Conservation (phyloP, 2,888 invertebrate species). For the Hydroisotoma schaefferi region DNA sequence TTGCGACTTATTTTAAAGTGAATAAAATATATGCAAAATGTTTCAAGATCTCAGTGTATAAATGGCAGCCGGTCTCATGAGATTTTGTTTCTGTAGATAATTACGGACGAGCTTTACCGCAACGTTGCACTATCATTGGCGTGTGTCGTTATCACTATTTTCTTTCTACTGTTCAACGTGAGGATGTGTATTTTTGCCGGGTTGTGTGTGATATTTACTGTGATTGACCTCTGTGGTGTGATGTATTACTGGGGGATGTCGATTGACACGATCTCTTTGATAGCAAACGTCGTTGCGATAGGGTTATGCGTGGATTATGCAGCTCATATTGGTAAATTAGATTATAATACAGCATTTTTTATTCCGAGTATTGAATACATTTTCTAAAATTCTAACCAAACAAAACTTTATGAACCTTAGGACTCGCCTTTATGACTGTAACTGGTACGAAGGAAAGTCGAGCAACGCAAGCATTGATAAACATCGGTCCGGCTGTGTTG, state of each 20-base stretch:
- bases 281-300: conserved; percentile 72
- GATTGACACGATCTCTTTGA: conserved; percentile 74
- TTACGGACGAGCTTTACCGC: conserved; percentile 68
- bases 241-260: conserved; percentile 72
- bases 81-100: conserved; percentile 54
- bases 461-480: conserved; percentile 52
- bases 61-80: not conserved
- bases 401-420: conserved; percentile 6
- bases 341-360: not conserved
- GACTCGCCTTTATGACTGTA: conserved; percentile 68
- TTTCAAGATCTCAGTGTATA: not conserved
- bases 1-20: not conserved
- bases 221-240: conserved; percentile 65
- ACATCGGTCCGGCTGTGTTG: conserved; percentile 57
- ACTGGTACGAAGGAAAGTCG: conserved; percentile 54
- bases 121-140: conserved; percentile 69
- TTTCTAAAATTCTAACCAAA: no score
- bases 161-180: conserved; percentile 70
- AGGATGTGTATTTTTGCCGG: conserved; percentile 76
- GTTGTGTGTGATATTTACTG: conserved; percentile 45
- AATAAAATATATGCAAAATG: not conserved
- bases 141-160: conserved; percentile 75
- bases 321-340: conserved; percentile 65
- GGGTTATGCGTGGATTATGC: conserved; percentile 81
- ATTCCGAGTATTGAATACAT: not conserved